Evolutionary conservation across 2,888 invertebrate genomes (phyloP), one percentile per base, ranked within the genome.

Genomic region (Sipha maydis): DNA sequence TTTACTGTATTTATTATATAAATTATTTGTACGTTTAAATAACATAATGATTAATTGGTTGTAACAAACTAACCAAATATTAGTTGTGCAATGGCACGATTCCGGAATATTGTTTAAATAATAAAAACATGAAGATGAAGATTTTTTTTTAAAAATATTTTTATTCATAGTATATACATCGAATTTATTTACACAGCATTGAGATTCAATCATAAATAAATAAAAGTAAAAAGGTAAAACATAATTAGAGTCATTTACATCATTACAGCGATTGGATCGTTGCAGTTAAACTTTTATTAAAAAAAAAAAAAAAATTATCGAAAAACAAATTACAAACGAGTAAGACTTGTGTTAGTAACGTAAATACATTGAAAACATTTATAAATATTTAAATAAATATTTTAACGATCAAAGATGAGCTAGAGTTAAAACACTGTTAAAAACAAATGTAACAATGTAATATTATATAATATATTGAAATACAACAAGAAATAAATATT

Each of bases 401-500:
- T 31, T 71, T 28, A 77, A 48, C 41, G 41, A 85, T 77, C n/a
- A 85, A 38, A 67, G 77, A 77, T 77, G 31, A 48, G 48, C 85
- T 85, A 77, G 48, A 85, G 31, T 85, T 77, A 41, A 11, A 84
- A 85, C 77, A 77, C 48, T 28, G 67, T 67, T 85, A 67, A 67
- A 69, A 67, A 69, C 48, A 76, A 41, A 11, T 25, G n/a, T 8
- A 67, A 67, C n/a, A 61, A 14, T 14, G 2, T 76, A 84, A 61
- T 84, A 61, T 41, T 41, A 48, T 48, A 14, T 14, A 1, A 77
- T 77, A 77, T 56, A 54, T 25, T 8, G 17, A 31, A 83, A 75
- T 85, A 69, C 77, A 85, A 85, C 85, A 31, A 77, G 31, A 67
- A 77, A 73, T 83, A 38, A 76, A 85, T 67, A 19, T 85, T 69